phyloP scores from a whole-genome alignment of 2,797 vertebrate genomes.

The Pseudotriccus pelzelni region DNA sequence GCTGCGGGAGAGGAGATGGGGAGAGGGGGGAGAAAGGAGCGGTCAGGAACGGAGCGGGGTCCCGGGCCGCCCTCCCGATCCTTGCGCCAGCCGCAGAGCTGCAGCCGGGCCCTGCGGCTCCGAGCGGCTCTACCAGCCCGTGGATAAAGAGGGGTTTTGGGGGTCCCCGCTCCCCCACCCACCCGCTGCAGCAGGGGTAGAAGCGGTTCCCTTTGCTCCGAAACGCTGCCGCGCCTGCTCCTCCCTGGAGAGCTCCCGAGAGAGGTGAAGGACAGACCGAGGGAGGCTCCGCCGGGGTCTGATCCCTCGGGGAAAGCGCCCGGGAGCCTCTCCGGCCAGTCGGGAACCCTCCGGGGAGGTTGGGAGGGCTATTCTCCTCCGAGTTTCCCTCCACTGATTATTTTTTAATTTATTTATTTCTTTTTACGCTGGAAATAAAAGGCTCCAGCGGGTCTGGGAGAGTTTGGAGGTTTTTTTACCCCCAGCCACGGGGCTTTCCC shows the following conservation, averaged over 20 bases:
- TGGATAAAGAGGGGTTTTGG: neutral
- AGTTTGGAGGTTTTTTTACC: accelerated
- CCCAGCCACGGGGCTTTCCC: neutral
- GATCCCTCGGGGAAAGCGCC: neutral
- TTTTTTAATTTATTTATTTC: neutral
- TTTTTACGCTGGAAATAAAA: accelerated
- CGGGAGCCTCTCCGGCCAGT: neutral
- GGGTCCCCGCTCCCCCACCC: neutral
- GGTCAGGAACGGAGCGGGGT: neutral
- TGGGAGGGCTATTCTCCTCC: neutral
- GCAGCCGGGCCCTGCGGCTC: neutral
- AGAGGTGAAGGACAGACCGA: neutral
- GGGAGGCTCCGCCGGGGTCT: neutral
- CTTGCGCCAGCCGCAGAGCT: neutral
- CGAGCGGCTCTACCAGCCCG: neutral
- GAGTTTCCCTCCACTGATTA: neutral
- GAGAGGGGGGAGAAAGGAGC: neutral
- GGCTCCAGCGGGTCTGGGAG: neutral
- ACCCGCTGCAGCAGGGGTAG: neutral
- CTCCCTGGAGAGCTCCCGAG: neutral
- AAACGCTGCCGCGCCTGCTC: neutral
- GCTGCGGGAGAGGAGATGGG: constrained; percentile 62
- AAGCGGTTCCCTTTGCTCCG: neutral
- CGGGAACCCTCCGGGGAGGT: neutral
- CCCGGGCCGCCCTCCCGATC: neutral